Conservation (phyloP, 2,888 invertebrate genomes). For the Ganaspis brasiliensis region DNA sequence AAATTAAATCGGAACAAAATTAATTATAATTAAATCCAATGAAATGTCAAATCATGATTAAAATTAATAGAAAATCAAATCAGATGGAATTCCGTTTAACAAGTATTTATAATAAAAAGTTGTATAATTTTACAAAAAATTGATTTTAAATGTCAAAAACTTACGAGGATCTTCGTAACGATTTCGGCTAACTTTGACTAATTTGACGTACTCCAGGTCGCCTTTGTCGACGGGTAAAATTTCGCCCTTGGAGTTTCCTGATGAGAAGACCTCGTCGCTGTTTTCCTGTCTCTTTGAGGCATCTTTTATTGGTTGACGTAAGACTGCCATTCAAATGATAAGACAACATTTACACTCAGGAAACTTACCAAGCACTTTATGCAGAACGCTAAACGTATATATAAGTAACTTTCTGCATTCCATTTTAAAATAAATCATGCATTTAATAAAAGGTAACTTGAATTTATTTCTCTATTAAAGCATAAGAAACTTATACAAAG, state of each 20-base stretch:
- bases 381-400: constrained; percentile 14
- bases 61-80: too few species aligned
- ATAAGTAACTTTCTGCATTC: constrained; percentile 34
- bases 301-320: constrained; percentile 34
- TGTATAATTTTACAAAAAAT: too few species aligned
- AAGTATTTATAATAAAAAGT: too few species aligned
- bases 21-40: too few species aligned
- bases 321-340: constrained; percentile 37
- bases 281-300: constrained; percentile 33
- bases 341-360: constrained; percentile 24
- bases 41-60: too few species aligned
- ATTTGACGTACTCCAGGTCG: constrained; percentile 82
- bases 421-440: constrained; percentile 19
- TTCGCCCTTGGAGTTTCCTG: constrained; percentile 59
- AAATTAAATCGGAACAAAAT: too few species aligned
- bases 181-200: constrained; percentile 82
- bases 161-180: constrained; percentile 81
- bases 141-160: too few species aligned
- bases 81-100: too few species aligned
- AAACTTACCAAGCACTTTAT: constrained; percentile 22
- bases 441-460: background rate
- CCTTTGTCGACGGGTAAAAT: constrained; percentile 62
- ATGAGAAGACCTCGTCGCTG: constrained; percentile 27
- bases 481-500: too few species aligned
- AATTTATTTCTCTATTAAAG: constrained; percentile 1